A percentile compares a stretch with the other conserved stretches of the same genome.
Conservation (phyloP, 2,888 invertebrate genomes). For the Miltochrista miniata region DNA sequence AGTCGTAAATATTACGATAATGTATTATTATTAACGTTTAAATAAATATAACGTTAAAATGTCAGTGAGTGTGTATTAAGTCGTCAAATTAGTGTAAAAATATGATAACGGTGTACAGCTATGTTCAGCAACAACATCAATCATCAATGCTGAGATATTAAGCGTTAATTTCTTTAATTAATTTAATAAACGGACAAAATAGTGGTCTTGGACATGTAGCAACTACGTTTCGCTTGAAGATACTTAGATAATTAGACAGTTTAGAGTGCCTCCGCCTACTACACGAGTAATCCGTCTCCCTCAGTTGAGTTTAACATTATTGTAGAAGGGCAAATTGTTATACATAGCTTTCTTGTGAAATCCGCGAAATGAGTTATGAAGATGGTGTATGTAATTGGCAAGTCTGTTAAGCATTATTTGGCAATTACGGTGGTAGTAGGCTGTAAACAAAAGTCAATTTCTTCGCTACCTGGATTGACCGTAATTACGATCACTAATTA, state of each 20-base stretch:
- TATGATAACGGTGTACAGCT: slow-evolving; percentile 16
- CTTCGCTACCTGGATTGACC: too few species aligned
- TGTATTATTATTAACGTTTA: slow-evolving; percentile 1
- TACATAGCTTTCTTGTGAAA: slow-evolving; percentile 8
- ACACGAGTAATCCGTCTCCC: slow-evolving; percentile 24
- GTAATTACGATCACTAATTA: too few species aligned
- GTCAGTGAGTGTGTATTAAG: slow-evolving; percentile 7
- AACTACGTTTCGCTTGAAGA: slow-evolving; percentile 37
- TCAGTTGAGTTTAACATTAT: slow-evolving; percentile 24
- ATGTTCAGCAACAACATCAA: slow-evolving; percentile 18
- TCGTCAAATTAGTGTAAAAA: slow-evolving; percentile 17
- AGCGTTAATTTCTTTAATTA: slow-evolving; percentile 42
- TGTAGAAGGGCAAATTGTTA: slow-evolving; percentile 10
- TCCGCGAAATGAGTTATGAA: neutral
- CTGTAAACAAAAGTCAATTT: too few species aligned
- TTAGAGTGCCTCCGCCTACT: slow-evolving; percentile 27
- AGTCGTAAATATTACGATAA: neutral
- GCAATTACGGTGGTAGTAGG: neutral
- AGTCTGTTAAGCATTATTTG: neutral
- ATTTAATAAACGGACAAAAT: slow-evolving; percentile 39
- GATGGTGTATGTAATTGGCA: slow-evolving; percentile 5
- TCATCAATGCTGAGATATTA: slow-evolving; percentile 26
- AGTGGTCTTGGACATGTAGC: slow-evolving; percentile 31
- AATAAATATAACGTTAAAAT: slow-evolving; percentile 5
- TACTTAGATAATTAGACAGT: slow-evolving; percentile 38